Evolutionary conservation across 2,797 vertebrate genomes (phyloP), one percentile per base, ranked within the genome.

Genomic region (Bovichtus diacanthus): DNA sequence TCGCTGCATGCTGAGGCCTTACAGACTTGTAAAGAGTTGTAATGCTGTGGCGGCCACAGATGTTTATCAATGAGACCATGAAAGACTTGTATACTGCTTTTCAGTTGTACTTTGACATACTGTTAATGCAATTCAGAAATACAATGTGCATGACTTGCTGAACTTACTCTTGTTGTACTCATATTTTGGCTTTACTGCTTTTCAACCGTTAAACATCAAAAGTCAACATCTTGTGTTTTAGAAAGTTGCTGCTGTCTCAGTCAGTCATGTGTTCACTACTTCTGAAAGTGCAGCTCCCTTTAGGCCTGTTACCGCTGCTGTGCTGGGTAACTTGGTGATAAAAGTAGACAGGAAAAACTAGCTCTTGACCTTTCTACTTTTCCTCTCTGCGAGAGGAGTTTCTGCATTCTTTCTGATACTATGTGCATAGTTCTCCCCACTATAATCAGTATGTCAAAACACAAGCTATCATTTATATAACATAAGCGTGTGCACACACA

Each of bases 371-470:
- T 29, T 78, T 36, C 50, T 72, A 27, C 60, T 78, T 80, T 70
- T 66, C 34, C 65, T 69, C 56, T 65, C 54, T 2, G 64, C 74
- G 80, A 61, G 72, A 76, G 63, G 56, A 53, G 43, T 74, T 77
- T 66, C 72, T 80, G 79, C 83, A 80, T 87, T 87, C 86, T 80
- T 91, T 80, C 62, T 76, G 58, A 73, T 82, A 55, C 75, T 82
- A 71, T 83, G 80, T 51, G 76, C 87, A 82, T 85, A 86, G 43
- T 73, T 80, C 41, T 53, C 23, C 58, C n/a, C 3, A 9, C 87
- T 83, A 81, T 90, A 90, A 92, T 88, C 74, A 59, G 78, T 77
- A 82, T 79, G 71, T 88, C 31, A 80, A 86, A 86, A 78, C 83
- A 67, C 71, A 73, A 61, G 70, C 74, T 88, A 18, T 88, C 75